Evolutionary conservation across 1,140 invertebrate genomes (phyloP).

Genomic region (Gryllus bimaculatus): DNA sequence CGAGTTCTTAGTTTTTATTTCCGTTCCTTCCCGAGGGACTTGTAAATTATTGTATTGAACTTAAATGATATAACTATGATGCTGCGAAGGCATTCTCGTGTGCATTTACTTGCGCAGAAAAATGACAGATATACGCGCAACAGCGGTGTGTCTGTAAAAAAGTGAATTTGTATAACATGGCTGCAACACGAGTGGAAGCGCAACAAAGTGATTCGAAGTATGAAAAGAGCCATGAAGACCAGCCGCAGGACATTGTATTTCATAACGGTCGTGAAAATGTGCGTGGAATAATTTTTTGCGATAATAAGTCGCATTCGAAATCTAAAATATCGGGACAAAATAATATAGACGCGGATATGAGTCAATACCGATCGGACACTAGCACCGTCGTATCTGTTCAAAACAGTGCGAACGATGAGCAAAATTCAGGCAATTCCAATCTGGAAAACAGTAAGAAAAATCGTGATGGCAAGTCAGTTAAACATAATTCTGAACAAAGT

Average conservation of each 20-base stretch:
- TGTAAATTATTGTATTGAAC: too few relatives aligned
- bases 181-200: slow-evolving; percentile 48
- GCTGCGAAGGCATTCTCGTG: too few relatives aligned
- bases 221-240: slow-evolving; percentile 43
- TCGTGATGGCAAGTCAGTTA: slow-evolving; percentile 33
- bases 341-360: slow-evolving; percentile 34
- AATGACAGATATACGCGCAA: slow-evolving; percentile 29
- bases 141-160: slow-evolving; percentile 32
- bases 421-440: slow-evolving; percentile 32
- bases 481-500: slow-evolving; percentile 32
- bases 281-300: slow-evolving; percentile 33
- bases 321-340: slow-evolving; percentile 27
- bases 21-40: too few relatives aligned
- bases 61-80: too few relatives aligned
- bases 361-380: slow-evolving; percentile 44
- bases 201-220: slow-evolving; percentile 47
- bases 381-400: slow-evolving; percentile 36
- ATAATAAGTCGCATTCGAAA: slow-evolving; percentile 29
- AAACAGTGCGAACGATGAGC: slow-evolving; percentile 29
- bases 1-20: neutral
- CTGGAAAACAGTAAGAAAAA: slow-evolving; percentile 32
- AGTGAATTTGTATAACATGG: slow-evolving; percentile 45
- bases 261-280: slow-evolving; percentile 45
- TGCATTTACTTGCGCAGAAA: too few relatives aligned
- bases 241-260: slow-evolving; percentile 46